Percentiles rank a stretch among this genome's conserved stretches.
phyloP scores from a whole-genome alignment of 2,113 vertebrate genomes.

The Bungarus multicinctus region DNA sequence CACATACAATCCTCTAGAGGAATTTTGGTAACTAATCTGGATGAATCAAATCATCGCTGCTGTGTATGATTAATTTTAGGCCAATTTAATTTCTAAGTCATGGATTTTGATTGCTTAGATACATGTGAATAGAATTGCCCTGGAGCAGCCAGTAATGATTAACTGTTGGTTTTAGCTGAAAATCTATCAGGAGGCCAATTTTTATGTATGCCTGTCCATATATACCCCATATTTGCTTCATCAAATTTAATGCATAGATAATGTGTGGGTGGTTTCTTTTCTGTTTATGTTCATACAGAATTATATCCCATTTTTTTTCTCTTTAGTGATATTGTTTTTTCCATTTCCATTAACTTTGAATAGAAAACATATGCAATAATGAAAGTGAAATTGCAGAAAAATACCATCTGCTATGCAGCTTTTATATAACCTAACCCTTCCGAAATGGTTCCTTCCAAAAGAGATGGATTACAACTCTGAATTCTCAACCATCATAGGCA shows the following conservation, averaged over 20 bases:
- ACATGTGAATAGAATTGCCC: conserved; percentile 53
- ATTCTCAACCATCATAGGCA: background rate
- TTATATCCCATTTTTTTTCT: background rate
- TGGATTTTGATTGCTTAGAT: conserved; percentile 57
- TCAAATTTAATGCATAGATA: background rate
- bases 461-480: background rate
- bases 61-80: conserved; percentile 65
- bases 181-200: background rate
- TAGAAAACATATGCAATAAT: background rate
- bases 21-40: conserved; percentile 62
- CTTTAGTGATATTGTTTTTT: background rate
- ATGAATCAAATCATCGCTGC: conserved; percentile 60
- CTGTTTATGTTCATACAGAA: background rate
- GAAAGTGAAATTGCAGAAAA: background rate
- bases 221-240: conserved; percentile 26
- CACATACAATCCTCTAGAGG: conserved; percentile 59
- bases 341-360: background rate
- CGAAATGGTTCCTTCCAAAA: background rate
- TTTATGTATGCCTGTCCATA: conserved; percentile 4
- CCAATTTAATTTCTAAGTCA: conserved; percentile 68
- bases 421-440: background rate
- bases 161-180: conserved; percentile 54
- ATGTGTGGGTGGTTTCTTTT: background rate
- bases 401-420: background rate
- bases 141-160: conserved; percentile 54